Conservation (phyloP, 2,888 invertebrate genomes). For the Tenthredo mesomela region DNA sequence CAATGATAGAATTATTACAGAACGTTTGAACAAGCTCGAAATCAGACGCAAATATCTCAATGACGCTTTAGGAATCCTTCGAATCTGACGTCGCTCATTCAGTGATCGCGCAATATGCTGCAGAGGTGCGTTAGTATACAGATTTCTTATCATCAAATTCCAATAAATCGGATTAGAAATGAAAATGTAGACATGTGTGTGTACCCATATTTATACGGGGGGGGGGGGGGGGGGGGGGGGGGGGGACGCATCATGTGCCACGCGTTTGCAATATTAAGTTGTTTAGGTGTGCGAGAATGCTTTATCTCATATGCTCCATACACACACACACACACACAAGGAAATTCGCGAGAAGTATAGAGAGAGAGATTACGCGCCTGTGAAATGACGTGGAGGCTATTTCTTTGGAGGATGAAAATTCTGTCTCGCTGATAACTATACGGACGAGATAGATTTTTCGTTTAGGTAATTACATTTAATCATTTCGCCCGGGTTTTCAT, state of each 20-base stretch:
- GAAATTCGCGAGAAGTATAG: background rate
- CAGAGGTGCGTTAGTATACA: background rate
- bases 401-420: conserved; percentile 4
- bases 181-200: background rate
- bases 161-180: conserved; percentile 26
- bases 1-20: background rate
- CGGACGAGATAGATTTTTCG: background rate
- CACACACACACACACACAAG: background rate
- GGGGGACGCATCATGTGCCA: background rate
- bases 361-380: background rate
- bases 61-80: background rate
- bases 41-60: background rate
- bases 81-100: background rate
- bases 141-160: conserved; percentile 33
- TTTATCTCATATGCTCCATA: background rate
- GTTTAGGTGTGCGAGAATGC: background rate
- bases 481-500: background rate
- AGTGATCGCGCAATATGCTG: background rate
- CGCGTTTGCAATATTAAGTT: background rate
- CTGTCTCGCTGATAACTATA: background rate
- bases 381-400: background rate
- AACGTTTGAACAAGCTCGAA: background rate
- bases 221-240: no score
- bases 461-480: background rate
- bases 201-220: background rate